Base-by-base conservation (phyloP, 2,113 vertebrate genomes). In the Peromyscus maniculatus region DNA sequence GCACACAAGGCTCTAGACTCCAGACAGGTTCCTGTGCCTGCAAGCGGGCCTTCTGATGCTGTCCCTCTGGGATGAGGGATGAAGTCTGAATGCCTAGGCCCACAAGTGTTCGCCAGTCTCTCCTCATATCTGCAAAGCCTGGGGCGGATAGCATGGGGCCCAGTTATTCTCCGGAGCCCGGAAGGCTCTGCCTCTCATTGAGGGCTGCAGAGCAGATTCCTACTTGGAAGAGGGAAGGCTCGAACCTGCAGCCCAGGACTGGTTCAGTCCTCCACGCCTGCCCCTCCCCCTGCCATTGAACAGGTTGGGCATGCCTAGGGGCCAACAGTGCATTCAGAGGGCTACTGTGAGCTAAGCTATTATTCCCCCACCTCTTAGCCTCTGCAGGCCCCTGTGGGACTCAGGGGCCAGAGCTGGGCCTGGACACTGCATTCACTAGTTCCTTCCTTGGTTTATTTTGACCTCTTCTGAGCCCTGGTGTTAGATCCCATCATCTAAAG, bases 271-370 rank as follows among this genome's bases (percentile, higher is more conserved):
- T 8, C 83, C 22, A 8, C 17, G 1, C 46, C 0, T 8, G 24
- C 39, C 87, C 1, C 26, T 15, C 36, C 21, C 4, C 55, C 64
- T 24, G 12, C 57, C 82, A 5, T 7, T 64, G 24, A 24, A 43
- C 0, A 24, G 39, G 57, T 21, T 3, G 0, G 36, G 62, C 55
- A 59, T 66, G 17, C 88, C 36, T 72, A 33, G 31, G 1, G 22
- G 21, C 8, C 52, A 4, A 2, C 10, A 21, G 39, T 5, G 2
- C 17, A 12, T 13, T 0, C 7, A 9, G 19, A 1, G 24, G 24
- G n/a, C n/a, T 43, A 46, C 26, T 55, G 66, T 49, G 49, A 55
- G 36, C 64, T 64, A 12, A 49, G 24, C 36, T 28, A 5, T 31
- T 1, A 21, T 7, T 86, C n/a, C 28, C 71, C 43, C 55, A 69